Conservation (phyloP, 1,140 invertebrate genomes). For the Drosophila triauraria region DNA sequence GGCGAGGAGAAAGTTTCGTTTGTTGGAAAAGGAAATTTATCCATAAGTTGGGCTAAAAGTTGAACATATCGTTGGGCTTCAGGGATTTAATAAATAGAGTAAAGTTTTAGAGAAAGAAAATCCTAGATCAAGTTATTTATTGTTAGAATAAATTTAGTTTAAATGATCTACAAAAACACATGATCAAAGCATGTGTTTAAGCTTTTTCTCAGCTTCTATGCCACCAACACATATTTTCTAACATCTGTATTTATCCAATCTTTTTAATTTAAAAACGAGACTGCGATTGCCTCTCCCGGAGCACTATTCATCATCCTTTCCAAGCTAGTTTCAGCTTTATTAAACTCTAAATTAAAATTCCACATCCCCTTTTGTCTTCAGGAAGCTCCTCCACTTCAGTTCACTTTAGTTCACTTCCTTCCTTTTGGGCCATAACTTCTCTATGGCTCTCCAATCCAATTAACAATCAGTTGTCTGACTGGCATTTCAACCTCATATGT, state of each 20-base stretch:
- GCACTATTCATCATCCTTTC: slow-evolving; percentile 11
- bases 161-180: too few relatives aligned
- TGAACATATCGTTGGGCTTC: neutral
- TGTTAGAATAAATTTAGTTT: too few relatives aligned
- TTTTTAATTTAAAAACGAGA: slow-evolving; percentile 5
- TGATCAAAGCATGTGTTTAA: too few relatives aligned
- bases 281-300: neutral
- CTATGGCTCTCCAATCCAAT: slow-evolving; percentile 37
- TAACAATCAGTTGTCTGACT: slow-evolving; percentile 48
- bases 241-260: slow-evolving; percentile 7
- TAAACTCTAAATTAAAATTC: slow-evolving; percentile 10
- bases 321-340: neutral
- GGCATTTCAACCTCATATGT: slow-evolving; percentile 66
- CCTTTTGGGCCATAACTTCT: slow-evolving; percentile 35
- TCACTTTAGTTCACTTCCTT: slow-evolving; percentile 8
- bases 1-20: slow-evolving; percentile 64
- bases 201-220: too few relatives aligned
- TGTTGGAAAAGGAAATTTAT: slow-evolving; percentile 35
- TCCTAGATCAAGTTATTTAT: too few relatives aligned
- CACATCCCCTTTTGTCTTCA: neutral
- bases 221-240: too few relatives aligned
- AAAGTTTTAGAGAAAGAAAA: neutral
- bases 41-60: slow-evolving; percentile 24
- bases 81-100: neutral
- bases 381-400: neutral